These are phyloP conservation scores for Epinephelus awoara DNA, from an alignment of 2,797 vertebrate species.

Conservation along the genomic window DNA sequence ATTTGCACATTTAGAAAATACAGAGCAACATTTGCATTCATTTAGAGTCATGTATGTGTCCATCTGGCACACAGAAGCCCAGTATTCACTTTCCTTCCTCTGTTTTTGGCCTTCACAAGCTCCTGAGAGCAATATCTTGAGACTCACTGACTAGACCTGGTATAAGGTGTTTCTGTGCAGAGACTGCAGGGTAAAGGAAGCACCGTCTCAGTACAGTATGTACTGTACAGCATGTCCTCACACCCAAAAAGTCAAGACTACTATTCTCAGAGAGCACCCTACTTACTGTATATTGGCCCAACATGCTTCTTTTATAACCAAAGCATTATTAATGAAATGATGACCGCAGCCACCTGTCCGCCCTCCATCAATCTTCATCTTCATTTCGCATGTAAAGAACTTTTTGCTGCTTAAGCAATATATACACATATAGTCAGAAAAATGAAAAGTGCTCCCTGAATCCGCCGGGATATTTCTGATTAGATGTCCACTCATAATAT, in stretches of 20 bases:
- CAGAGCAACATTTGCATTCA: background rate
- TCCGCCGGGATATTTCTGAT: slow-evolving; percentile 55
- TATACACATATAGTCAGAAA: slow-evolving; percentile 22
- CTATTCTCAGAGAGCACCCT: background rate
- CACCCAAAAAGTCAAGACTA: background rate
- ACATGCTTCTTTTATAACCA: slow-evolving; percentile 4
- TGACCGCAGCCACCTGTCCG: slow-evolving; percentile 11
- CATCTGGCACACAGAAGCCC: background rate
- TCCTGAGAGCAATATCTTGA: background rate
- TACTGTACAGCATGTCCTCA: slow-evolving; percentile 10
- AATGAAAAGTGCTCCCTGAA: slow-evolving; percentile 27
- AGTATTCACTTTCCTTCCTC: background rate
- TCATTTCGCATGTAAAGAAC: slow-evolving; percentile 19
- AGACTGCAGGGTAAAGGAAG: background rate
- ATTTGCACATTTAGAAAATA: background rate
- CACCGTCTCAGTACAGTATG: slow-evolving; percentile 6
- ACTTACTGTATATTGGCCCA: background rate
- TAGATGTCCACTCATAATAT: slow-evolving; percentile 57
- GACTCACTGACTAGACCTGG: background rate
- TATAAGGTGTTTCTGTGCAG: background rate
- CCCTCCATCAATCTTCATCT: slow-evolving; percentile 25
- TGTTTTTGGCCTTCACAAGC: background rate
- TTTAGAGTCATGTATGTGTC: background rate
- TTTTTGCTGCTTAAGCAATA: slow-evolving; percentile 49
- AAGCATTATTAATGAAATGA: slow-evolving; percentile 16